Evolutionary conservation across 2,797 vertebrate species (phyloP).

Genomic region (Myotis vivesi): DNA sequence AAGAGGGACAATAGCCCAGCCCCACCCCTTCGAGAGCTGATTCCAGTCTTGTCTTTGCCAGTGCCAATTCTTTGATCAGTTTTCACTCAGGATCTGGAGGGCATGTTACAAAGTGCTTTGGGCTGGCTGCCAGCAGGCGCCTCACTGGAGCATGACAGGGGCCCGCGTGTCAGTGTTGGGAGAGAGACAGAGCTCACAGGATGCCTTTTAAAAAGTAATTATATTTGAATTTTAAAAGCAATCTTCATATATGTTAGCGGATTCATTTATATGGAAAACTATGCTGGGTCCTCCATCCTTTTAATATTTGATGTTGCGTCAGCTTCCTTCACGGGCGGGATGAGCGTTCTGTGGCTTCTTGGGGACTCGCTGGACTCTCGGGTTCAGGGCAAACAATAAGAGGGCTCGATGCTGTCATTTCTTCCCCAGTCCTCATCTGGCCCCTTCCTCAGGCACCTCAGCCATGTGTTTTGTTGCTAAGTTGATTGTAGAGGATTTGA

Average conservation of each 20-base stretch:
- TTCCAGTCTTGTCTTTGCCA: slow-evolving; percentile 46
- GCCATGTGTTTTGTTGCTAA: neutral
- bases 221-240: slow-evolving; percentile 76
- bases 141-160: slow-evolving; percentile 66
- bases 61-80: slow-evolving; percentile 75
- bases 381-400: neutral
- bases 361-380: neutral
- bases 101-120: slow-evolving; percentile 75
- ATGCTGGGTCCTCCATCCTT: slow-evolving; percentile 42
- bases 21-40: slow-evolving; percentile 55
- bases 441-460: neutral
- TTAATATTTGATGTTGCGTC: slow-evolving; percentile 63
- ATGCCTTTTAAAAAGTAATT: slow-evolving; percentile 75
- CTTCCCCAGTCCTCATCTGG: neutral
- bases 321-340: slow-evolving; percentile 24
- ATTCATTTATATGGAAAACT: slow-evolving; percentile 77
- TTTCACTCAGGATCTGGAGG: slow-evolving; percentile 70
- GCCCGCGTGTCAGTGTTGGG: slow-evolving; percentile 56
- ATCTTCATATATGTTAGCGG: slow-evolving; percentile 70
- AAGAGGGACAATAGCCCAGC: slow-evolving; percentile 63
- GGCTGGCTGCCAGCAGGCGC: slow-evolving; percentile 73
- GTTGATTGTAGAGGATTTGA: neutral
- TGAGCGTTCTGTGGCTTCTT: neutral
- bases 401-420: neutral
- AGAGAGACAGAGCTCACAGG: slow-evolving; percentile 44